These are phyloP conservation scores for Scalopus aquaticus DNA, from an alignment of 2,113 vertebrate genomes.

Conservation along the genomic window DNA sequence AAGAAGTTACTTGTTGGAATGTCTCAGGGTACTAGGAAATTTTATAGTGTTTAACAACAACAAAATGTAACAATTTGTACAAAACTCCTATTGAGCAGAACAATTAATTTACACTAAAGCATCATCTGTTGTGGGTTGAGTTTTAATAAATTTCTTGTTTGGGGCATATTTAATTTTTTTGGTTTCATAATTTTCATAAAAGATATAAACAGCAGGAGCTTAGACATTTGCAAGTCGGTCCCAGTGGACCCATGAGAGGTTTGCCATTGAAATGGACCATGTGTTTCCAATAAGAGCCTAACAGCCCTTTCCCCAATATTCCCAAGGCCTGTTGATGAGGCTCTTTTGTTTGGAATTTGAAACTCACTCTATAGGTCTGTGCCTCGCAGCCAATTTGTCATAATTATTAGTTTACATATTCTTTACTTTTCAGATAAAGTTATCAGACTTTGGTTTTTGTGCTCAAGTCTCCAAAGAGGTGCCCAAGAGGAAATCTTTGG, in stretches of 20 bases:
- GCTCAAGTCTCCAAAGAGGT: slow-evolving; percentile 99
- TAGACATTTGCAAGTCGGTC: background rate
- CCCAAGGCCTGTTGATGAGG: background rate
- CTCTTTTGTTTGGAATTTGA: background rate
- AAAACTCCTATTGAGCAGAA: background rate
- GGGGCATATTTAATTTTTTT: background rate
- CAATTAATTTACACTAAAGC: background rate
- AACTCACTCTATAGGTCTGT: background rate
- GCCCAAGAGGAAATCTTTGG: slow-evolving; percentile 97
- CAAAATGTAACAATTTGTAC: background rate
- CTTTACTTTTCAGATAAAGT: slow-evolving; percentile 91
- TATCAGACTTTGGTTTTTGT: slow-evolving; percentile 99
- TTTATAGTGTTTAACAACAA: background rate
- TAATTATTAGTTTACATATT: background rate
- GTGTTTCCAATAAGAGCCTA: background rate
- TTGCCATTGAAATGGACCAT: background rate
- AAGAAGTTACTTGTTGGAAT: background rate
- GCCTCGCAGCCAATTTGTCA: background rate
- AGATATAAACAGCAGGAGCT: background rate
- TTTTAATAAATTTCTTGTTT: background rate
- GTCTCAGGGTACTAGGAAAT: background rate
- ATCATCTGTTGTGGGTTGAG: background rate
- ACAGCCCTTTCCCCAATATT: background rate
- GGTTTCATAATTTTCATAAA: background rate
- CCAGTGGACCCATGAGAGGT: background rate